These are phyloP conservation scores for Tetrax tetrax DNA, from an alignment of 2,113 vertebrate genomes.

Conservation along the genomic window DNA sequence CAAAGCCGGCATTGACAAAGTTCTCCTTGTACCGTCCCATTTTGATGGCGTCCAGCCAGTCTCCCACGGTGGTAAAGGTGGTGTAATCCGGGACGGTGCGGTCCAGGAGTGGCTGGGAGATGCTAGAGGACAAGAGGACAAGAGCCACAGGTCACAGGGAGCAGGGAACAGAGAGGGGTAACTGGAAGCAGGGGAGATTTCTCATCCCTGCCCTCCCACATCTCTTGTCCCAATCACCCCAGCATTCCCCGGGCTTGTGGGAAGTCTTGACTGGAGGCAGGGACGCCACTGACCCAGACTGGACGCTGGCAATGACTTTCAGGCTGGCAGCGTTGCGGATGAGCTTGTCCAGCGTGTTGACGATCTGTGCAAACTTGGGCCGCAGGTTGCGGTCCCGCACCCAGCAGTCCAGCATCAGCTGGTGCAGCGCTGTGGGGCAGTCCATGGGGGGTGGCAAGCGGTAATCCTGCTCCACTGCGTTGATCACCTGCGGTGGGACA, in stretches of 20 bases:
- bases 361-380: slow-evolving; percentile 97
- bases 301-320: slow-evolving; percentile 93
- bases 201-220: background rate
- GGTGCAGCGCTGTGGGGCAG: slow-evolving; percentile 95
- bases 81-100: slow-evolving; percentile 97
- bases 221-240: background rate
- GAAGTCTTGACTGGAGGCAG: background rate
- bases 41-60: slow-evolving; percentile 99
- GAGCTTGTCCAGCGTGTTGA: slow-evolving; percentile 96
- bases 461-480: slow-evolving; percentile 97
- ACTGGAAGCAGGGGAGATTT: background rate
- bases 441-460: slow-evolving; percentile 98
- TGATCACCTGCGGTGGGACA: slow-evolving; percentile 86
- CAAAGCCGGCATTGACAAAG: slow-evolving; percentile 95
- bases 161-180: background rate
- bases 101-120: slow-evolving; percentile 96
- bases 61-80: slow-evolving; percentile 97
- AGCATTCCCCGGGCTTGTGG: fast-evolving
- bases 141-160: slow-evolving; percentile 66
- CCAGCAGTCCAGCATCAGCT: slow-evolving; percentile 99
- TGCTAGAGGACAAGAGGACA: slow-evolving; percentile 72
- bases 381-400: slow-evolving; percentile 95
- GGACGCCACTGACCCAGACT: slow-evolving; percentile 88
- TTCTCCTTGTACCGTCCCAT: slow-evolving; percentile 99
- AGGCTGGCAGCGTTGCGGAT: slow-evolving; percentile 98